phyloP scores from a whole-genome alignment of 2,797 vertebrate genomes.

The Coluber constrictor region DNA sequence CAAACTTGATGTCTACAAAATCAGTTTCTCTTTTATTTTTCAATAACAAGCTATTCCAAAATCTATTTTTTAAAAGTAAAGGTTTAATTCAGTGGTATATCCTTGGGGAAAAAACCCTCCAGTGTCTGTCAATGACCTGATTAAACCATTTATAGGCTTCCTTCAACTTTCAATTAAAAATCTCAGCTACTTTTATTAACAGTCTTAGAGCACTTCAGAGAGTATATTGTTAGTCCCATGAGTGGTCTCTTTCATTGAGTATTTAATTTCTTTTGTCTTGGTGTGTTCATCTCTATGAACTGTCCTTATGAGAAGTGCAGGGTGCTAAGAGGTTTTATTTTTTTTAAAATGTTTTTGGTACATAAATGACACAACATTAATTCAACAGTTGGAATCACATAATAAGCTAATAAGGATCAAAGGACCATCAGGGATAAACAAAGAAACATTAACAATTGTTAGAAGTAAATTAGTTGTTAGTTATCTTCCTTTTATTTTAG shows the following conservation, averaged over 20 bases:
- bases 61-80: slow-evolving; percentile 33
- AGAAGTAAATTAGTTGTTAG: slow-evolving; percentile 18
- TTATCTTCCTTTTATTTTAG: slow-evolving; percentile 15
- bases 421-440: background rate
- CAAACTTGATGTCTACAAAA: background rate
- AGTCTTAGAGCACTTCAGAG: slow-evolving; percentile 29
- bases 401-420: slow-evolving; percentile 7
- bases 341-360: background rate
- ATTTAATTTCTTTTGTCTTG: background rate
- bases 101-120: background rate
- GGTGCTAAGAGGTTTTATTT: background rate
- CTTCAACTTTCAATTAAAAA: slow-evolving; percentile 37
- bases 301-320: background rate
- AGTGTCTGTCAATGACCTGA: slow-evolving; percentile 30
- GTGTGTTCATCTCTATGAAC: slow-evolving; percentile 18
- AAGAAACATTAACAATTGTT: background rate
- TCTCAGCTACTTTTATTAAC: slow-evolving; percentile 34
- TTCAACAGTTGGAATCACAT: slow-evolving; percentile 2
- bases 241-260: background rate
- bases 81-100: slow-evolving; percentile 13
- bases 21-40: slow-evolving; percentile 15
- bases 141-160: slow-evolving; percentile 30
- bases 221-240: slow-evolving; percentile 8
- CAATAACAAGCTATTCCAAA: slow-evolving; percentile 10
- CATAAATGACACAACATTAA: slow-evolving; percentile 12